phyloP scores from a whole-genome alignment of 2,113 vertebrate genomes.

The Tautogolabrus adspersus region DNA sequence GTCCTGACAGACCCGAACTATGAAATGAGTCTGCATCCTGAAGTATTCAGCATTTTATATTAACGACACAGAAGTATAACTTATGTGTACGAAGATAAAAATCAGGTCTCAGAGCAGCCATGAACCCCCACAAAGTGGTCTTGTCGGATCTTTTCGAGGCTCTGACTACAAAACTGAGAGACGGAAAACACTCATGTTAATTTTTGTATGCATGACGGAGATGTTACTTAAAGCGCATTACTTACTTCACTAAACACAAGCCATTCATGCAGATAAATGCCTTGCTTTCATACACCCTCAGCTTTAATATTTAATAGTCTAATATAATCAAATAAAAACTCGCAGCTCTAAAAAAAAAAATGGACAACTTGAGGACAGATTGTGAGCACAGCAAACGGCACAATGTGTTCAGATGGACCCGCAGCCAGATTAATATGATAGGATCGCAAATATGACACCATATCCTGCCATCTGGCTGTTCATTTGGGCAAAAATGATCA shows the following conservation, averaged over 20 bases:
- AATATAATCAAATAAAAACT: conserved; percentile 83
- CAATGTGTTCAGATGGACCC: conserved; percentile 80
- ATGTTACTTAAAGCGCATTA: conserved; percentile 86
- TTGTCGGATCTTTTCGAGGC: conserved; percentile 47
- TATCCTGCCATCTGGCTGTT: conserved; percentile 84
- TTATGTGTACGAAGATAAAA: conserved; percentile 14
- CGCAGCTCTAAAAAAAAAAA: conserved; percentile 40
- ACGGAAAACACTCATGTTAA: conserved; percentile 74
- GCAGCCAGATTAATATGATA: conserved; percentile 82
- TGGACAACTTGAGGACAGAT: conserved; percentile 76
- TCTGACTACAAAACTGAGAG: conserved; percentile 54
- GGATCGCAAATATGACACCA: conserved; percentile 82
- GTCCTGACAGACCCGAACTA: background rate
- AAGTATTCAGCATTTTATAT: background rate
- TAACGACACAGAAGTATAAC: background rate
- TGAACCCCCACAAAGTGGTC: conserved; percentile 39
- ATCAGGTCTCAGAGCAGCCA: conserved; percentile 42
- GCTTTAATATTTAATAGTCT: conserved; percentile 83
- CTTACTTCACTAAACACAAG: conserved; percentile 83
- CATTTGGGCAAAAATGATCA: conserved; percentile 84
- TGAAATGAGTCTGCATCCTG: background rate
- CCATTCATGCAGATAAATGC: conserved; percentile 86
- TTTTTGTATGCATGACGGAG: conserved; percentile 84
- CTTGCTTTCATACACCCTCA: conserved; percentile 81
- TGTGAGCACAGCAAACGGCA: conserved; percentile 73